phyloP scores from a whole-genome alignment of 2,888 invertebrate genomes.

The Alitta virens region DNA sequence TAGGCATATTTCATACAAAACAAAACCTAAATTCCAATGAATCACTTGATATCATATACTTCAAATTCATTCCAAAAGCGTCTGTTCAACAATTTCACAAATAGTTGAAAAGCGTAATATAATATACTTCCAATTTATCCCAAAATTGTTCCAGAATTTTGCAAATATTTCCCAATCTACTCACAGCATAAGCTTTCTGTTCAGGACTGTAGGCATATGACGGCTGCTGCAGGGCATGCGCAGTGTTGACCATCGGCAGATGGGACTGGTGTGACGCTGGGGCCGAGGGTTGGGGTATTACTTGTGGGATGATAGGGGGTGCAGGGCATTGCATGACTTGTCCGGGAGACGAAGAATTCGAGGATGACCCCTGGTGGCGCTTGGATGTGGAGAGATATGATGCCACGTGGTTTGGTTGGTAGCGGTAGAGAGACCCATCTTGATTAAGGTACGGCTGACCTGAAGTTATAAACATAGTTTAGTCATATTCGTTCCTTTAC shows the following conservation, averaged over 20 bases:
- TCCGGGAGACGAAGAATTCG: neutral
- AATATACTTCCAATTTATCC: too few relatives aligned
- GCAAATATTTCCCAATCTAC: too few relatives aligned
- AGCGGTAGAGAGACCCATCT: conserved; percentile 75
- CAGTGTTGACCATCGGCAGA: neutral
- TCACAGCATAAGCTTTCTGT: neutral
- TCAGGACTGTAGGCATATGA: too few relatives aligned
- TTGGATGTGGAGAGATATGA: neutral
- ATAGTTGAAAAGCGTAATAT: too few relatives aligned
- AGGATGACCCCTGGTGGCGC: neutral
- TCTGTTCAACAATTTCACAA: too few relatives aligned
- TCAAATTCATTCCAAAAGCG: too few relatives aligned
- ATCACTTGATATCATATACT: too few relatives aligned
- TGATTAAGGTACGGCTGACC: conserved; percentile 74
- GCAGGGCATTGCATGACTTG: neutral
- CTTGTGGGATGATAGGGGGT: neutral
- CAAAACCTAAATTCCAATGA: too few relatives aligned
- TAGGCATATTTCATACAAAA: too few relatives aligned
- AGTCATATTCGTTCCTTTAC: too few relatives aligned
- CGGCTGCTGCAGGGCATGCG: neutral
- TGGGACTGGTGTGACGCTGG: neutral
- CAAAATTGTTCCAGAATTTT: too few relatives aligned
- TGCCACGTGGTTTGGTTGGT: conserved; percentile 63
- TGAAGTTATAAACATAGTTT: too few relatives aligned
- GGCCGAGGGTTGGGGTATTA: neutral